Evolutionary conservation across 1,140 invertebrate species (phyloP).

Genomic region (Melipona quadrifasciata): DNA sequence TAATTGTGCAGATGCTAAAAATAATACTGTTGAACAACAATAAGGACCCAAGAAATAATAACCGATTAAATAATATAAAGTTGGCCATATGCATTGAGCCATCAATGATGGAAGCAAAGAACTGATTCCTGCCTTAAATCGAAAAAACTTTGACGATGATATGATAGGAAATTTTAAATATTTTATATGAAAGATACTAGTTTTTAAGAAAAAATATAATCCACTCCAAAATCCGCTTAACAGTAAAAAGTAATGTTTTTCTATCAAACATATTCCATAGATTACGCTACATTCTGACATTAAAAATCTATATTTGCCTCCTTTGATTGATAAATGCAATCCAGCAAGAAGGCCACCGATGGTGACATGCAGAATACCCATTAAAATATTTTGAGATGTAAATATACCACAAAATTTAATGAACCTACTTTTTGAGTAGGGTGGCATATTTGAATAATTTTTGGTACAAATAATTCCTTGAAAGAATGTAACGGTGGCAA

Average conservation of each 20-base stretch:
- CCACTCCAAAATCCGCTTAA: constrained; percentile 87
- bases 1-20: constrained; percentile 59
- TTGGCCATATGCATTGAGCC: constrained; percentile 83
- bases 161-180: constrained; percentile 84
- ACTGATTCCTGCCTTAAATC: constrained; percentile 83
- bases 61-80: constrained; percentile 83
- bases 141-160: constrained; percentile 85
- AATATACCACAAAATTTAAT: constrained; percentile 84
- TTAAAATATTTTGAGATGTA: constrained; percentile 83
- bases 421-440: constrained; percentile 84
- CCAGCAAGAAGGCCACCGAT: constrained; percentile 84
- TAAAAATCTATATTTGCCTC: constrained; percentile 81
- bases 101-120: constrained; percentile 83
- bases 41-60: constrained; percentile 84
- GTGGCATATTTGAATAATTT: constrained; percentile 81
- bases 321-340: constrained; percentile 84
- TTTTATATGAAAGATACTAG: constrained; percentile 78
- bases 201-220: constrained; percentile 85
- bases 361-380: constrained; percentile 83
- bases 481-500: constrained; percentile 81
- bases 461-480: constrained; percentile 85
- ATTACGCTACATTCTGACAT: constrained; percentile 69
- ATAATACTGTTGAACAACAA: constrained; percentile 62
- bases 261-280: constrained; percentile 78
- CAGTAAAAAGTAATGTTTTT: constrained; percentile 84